These are phyloP conservation scores for Archips crataeganus DNA, from an alignment of 2,888 invertebrate genomes.

Conservation along the genomic window DNA sequence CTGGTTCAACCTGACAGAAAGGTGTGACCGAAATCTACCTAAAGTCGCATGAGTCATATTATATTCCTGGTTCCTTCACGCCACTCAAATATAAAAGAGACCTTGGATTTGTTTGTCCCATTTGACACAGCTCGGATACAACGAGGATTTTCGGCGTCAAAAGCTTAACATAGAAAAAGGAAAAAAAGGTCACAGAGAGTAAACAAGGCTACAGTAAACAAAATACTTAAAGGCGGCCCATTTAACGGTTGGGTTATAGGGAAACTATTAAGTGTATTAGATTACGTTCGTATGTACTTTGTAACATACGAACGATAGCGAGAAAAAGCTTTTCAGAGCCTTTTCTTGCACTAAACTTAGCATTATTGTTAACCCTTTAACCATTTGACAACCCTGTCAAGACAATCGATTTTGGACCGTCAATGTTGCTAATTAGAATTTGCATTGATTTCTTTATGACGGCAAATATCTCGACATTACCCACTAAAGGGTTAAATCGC, in stretches of 20 bases:
- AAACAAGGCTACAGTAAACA: slow-evolving; percentile 14
- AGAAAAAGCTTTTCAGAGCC: too few relatives aligned
- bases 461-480: too few relatives aligned
- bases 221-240: neutral
- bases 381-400: too few relatives aligned
- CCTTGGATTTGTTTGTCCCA: slow-evolving; percentile 36
- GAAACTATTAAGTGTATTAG: neutral
- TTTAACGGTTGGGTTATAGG: neutral
- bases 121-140: slow-evolving; percentile 1
- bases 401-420: too few relatives aligned
- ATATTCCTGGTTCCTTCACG: neutral
- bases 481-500: too few relatives aligned
- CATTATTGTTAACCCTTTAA: too few relatives aligned
- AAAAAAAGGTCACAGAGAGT: slow-evolving; percentile 20
- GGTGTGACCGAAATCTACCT: neutral
- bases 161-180: neutral
- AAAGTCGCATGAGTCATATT: neutral
- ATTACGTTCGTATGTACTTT: neutral
- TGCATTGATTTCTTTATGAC: too few relatives aligned
- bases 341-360: too few relatives aligned
- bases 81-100: slow-evolving; percentile 3
- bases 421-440: too few relatives aligned
- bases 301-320: too few relatives aligned
- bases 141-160: slow-evolving; percentile 18
- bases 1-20: too few relatives aligned